These are phyloP conservation scores for Huso huso DNA, from an alignment of 2,797 vertebrate genomes.

Conservation along the genomic window DNA sequence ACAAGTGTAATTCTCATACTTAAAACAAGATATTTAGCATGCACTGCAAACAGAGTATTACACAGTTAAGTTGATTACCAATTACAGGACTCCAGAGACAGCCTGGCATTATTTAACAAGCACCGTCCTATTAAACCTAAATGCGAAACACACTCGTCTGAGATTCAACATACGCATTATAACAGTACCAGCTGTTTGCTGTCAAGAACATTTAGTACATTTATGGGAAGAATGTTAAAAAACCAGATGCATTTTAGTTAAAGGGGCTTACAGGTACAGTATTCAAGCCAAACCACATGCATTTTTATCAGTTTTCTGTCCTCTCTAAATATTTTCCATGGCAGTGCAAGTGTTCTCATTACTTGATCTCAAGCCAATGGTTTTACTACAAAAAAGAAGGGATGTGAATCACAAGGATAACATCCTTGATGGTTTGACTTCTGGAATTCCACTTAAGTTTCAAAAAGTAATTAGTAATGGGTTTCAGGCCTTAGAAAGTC, in stretches of 20 bases:
- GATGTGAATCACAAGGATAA: neutral
- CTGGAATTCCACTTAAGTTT: neutral
- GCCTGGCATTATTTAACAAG: no score
- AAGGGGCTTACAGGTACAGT: neutral
- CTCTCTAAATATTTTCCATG: slow-evolving; percentile 50
- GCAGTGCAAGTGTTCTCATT: slow-evolving; percentile 41
- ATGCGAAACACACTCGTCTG: no score
- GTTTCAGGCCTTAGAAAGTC: neutral
- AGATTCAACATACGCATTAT: no score
- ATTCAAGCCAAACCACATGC: slow-evolving; percentile 28
- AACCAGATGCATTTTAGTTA: neutral
- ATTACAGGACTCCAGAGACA: no score
- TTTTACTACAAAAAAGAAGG: neutral
- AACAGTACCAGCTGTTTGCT: no score
- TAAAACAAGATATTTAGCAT: no score
- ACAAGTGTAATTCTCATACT: no score
- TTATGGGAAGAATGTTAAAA: neutral
- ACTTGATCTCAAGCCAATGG: slow-evolving; percentile 34
- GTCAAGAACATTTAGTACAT: no score
- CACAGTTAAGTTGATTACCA: no score
- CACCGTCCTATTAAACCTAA: no score
- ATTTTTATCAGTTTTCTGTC: slow-evolving; percentile 31
- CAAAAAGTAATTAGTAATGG: neutral
- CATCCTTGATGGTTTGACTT: neutral
- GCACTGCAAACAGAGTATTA: no score